These are phyloP conservation scores for Lacerta agilis DNA, from an alignment of 2,797 vertebrate genomes.

Conservation along the genomic window DNA sequence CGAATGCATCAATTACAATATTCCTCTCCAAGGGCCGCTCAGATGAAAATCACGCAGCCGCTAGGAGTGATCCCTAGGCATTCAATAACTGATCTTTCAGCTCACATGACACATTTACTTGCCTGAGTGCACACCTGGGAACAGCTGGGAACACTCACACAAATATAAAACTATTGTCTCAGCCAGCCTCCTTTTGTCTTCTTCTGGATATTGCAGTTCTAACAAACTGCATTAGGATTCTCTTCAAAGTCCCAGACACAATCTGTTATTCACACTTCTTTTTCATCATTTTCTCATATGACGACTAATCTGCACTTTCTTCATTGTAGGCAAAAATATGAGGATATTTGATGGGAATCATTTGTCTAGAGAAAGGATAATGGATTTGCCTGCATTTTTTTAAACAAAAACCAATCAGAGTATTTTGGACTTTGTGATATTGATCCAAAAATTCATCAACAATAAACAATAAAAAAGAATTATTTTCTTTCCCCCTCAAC, in stretches of 20 bases:
- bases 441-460: slow-evolving; percentile 63
- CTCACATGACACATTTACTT: not conserved
- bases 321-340: slow-evolving; percentile 44
- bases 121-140: not conserved
- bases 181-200: slow-evolving; percentile 20
- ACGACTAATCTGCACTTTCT: slow-evolving; percentile 61
- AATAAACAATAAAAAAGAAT: slow-evolving; percentile 38
- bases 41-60: not conserved
- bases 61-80: not conserved
- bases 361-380: slow-evolving; percentile 61
- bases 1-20: not conserved
- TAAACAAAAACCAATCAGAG: slow-evolving; percentile 4
- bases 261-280: slow-evolving; percentile 40
- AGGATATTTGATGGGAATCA: slow-evolving; percentile 61
- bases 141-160: not conserved
- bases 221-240: slow-evolving; percentile 45
- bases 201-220: slow-evolving; percentile 47
- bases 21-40: not conserved
- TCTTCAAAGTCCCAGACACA: slow-evolving; percentile 37
- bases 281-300: slow-evolving; percentile 43
- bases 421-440: slow-evolving; percentile 43
- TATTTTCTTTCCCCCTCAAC: slow-evolving; percentile 35
- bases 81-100: not conserved
- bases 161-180: slow-evolving; percentile 3
- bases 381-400: slow-evolving; percentile 50